Conservation (phyloP, 1,140 invertebrate genomes). For the Leptinotarsa undecemlineata region DNA sequence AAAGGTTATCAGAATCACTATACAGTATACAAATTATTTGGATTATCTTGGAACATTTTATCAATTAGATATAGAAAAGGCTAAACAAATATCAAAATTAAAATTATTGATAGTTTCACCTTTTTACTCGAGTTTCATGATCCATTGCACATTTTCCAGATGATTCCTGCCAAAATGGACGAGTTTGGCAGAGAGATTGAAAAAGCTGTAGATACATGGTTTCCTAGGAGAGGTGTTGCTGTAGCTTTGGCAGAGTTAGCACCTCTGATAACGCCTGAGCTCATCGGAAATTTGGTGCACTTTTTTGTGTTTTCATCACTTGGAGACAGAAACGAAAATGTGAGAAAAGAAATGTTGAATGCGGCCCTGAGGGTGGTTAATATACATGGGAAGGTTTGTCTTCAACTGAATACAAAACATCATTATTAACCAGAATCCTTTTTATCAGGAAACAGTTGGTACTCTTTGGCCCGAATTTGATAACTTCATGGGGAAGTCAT, state of each 20-base stretch:
- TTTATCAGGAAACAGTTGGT: conserved; percentile 64
- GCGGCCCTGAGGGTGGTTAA: conserved; percentile 91
- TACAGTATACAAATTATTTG: conserved; percentile 13
- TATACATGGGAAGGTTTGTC: conserved; percentile 71
- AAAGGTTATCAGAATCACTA: conserved; percentile 56
- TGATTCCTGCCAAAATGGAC: conserved; percentile 86
- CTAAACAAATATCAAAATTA: background rate
- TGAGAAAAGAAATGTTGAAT: conserved; percentile 92
- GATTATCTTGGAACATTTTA: too few species aligned
- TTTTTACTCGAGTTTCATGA: too few species aligned
- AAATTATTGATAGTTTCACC: background rate
- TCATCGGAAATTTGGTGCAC: conserved; percentile 72
- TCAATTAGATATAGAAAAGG: background rate
- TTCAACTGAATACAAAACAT: background rate
- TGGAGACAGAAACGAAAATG: conserved; percentile 80
- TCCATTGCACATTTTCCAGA: conserved; percentile 54
- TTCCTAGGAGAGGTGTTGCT: conserved; percentile 84
- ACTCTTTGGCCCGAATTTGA: conserved; percentile 87
- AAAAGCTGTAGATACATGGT: conserved; percentile 86
- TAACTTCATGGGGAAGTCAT: conserved; percentile 86
- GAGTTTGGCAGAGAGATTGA: conserved; percentile 88
- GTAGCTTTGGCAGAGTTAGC: conserved; percentile 77
- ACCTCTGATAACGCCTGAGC: conserved; percentile 67
- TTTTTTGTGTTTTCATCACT: conserved; percentile 88
- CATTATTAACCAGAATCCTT: background rate